A percentile compares a stretch with the other conserved stretches of the same genome.
phyloP scores from a whole-genome alignment of 2,888 invertebrate species.

The Cetonia aurata region DNA sequence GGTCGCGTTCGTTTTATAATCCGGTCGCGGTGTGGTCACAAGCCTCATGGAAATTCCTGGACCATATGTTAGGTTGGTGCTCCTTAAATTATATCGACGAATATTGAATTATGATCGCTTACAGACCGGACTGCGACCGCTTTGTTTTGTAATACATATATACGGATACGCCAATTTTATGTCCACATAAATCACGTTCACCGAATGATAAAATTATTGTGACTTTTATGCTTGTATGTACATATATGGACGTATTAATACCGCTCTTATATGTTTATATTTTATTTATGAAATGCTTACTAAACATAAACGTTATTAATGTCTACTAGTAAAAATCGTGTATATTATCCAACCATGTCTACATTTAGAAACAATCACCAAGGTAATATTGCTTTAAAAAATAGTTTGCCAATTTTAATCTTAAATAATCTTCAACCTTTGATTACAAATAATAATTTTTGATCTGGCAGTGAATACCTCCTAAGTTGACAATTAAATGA shows the following conservation, averaged over 20 bases:
- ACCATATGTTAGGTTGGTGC: constrained; percentile 30
- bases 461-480: too few species aligned
- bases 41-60: constrained; percentile 25
- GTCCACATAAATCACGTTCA: constrained; percentile 34
- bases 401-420: too few species aligned
- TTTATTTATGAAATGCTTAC: constrained; percentile 39
- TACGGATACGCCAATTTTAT: constrained; percentile 40
- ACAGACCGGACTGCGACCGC: constrained; percentile 22
- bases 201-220: constrained; percentile 40
- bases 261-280: constrained; percentile 32
- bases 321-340: constrained; percentile 27
- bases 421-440: too few species aligned
- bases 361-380: too few species aligned
- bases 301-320: constrained; percentile 37
- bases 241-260: constrained; percentile 37
- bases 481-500: too few species aligned
- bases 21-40: constrained; percentile 24
- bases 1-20: constrained; percentile 26
- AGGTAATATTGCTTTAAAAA: too few species aligned
- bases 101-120: constrained; percentile 33
- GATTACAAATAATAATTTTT: too few species aligned
- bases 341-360: too few species aligned
- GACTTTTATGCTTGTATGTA: constrained; percentile 37
- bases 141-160: constrained; percentile 33
- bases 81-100: constrained; percentile 38